phyloP scores from a whole-genome alignment of 2,113 vertebrate species.

The Nicator chloris region DNA sequence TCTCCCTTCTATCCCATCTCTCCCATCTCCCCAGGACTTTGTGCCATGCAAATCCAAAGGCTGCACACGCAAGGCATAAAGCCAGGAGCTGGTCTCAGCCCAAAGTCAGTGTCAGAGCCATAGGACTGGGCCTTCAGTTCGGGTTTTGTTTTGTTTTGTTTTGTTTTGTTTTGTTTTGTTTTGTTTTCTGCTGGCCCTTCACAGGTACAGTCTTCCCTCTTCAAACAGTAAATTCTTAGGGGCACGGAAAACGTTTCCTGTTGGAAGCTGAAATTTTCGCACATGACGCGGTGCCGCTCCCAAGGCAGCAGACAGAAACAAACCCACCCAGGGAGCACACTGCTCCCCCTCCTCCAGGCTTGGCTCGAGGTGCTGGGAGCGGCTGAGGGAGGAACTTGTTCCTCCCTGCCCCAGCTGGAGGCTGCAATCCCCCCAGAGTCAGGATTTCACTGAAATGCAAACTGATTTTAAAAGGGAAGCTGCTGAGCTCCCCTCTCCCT shows the following conservation, averaged over 20 bases:
- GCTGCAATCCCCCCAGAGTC: not conserved
- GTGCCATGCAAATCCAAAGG: accelerated
- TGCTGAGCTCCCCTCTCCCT: not conserved
- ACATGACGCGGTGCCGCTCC: accelerated
- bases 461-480: not conserved
- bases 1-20: not conserved
- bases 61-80: accelerated
- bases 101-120: accelerated
- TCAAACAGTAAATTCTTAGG: not conserved
- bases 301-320: not conserved
- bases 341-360: not conserved
- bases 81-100: not conserved
- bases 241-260: not conserved
- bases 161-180: no score
- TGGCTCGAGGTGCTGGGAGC: not conserved
- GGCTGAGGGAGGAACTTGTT: not conserved
- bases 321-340: accelerated
- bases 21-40: accelerated
- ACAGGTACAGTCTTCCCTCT: accelerated
- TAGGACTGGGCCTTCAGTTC: not conserved
- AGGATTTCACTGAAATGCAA: not conserved
- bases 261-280: not conserved
- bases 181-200: not conserved
- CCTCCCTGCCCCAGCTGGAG: not conserved
- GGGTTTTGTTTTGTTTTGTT: not conserved